Percentiles rank a stretch among this genome's conserved stretches.
These are phyloP conservation scores for Icerya purchasi DNA, from an alignment of 2,888 invertebrate species.

Conservation along the genomic window DNA sequence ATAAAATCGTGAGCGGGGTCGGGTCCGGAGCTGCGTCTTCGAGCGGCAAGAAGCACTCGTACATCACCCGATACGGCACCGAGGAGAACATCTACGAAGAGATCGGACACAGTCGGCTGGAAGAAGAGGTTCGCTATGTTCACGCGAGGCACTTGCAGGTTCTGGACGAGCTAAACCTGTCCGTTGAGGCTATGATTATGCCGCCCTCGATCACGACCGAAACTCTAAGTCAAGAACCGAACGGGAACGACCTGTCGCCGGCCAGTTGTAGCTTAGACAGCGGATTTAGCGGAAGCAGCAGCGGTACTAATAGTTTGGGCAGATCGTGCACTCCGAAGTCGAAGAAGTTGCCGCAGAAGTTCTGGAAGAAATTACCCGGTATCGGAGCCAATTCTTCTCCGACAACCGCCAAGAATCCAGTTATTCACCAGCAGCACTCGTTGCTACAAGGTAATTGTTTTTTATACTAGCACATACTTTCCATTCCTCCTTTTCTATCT, in stretches of 20 bases:
- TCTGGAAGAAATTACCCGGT: conserved; percentile 20
- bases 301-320: conserved; percentile 21
- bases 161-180: conserved; percentile 64
- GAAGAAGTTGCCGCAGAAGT: conserved; percentile 18
- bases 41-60: conserved; percentile 35
- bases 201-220: conserved; percentile 33
- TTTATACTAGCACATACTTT: too few species aligned
- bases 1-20: too few species aligned
- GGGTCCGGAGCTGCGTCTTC: conserved; percentile 20
- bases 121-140: conserved; percentile 63
- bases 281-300: conserved; percentile 20
- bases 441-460: too few species aligned
- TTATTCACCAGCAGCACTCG: too few species aligned
- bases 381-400: too few species aligned
- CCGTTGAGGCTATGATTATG: conserved; percentile 79
- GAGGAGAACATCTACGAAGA: conserved; percentile 69
- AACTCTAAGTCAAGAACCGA: conserved; percentile 23
- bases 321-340: conserved; percentile 16
- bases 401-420: too few species aligned
- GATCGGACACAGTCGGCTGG: conserved; percentile 52
- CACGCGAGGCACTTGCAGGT: conserved; percentile 56
- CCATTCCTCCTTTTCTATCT: too few species aligned
- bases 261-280: conserved; percentile 23
- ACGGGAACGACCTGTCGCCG: conserved; percentile 39
- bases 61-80: conserved; percentile 56